Evolutionary conservation across 2,888 invertebrate species (phyloP).

Genomic region (Himalopsyche anomala): DNA sequence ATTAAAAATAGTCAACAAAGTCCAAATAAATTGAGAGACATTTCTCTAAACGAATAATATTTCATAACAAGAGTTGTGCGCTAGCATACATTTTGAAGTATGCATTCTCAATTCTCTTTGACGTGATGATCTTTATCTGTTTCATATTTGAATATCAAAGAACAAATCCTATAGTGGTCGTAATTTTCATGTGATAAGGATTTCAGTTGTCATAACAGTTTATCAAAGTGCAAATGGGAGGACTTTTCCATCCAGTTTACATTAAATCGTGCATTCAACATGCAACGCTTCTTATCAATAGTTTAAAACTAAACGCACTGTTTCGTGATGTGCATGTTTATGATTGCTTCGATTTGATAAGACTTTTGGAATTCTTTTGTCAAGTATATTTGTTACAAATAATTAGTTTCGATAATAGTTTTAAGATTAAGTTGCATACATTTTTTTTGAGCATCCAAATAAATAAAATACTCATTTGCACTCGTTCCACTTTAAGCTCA

Average conservation of each 20-base stretch:
- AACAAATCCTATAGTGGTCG: background rate
- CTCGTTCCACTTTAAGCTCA: too few species aligned
- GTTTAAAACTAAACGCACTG: background rate
- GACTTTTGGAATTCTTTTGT: too few species aligned
- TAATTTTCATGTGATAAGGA: constrained; percentile 19
- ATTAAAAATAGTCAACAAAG: too few species aligned
- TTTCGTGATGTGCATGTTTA: background rate
- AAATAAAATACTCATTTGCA: too few species aligned
- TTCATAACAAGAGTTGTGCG: too few species aligned
- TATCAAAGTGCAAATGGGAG: background rate
- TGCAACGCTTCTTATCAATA: constrained; percentile 22
- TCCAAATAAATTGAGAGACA: too few species aligned
- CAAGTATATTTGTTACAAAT: too few species aligned
- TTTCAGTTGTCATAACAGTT: constrained; percentile 18
- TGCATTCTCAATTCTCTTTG: constrained; percentile 32
- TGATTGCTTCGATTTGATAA: background rate
- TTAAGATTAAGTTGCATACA: too few species aligned
- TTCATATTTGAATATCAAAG: constrained; percentile 14
- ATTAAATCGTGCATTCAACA: background rate
- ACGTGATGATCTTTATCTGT: constrained; percentile 21
- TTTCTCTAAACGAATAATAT: too few species aligned
- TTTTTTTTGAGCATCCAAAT: too few species aligned
- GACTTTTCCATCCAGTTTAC: background rate
- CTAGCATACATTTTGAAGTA: background rate
- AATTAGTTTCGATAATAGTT: too few species aligned